Percentiles rank a stretch among this genome's conserved stretches.
phyloP scores from a whole-genome alignment of 2,113 vertebrate genomes.

The Engystomops pustulosus region DNA sequence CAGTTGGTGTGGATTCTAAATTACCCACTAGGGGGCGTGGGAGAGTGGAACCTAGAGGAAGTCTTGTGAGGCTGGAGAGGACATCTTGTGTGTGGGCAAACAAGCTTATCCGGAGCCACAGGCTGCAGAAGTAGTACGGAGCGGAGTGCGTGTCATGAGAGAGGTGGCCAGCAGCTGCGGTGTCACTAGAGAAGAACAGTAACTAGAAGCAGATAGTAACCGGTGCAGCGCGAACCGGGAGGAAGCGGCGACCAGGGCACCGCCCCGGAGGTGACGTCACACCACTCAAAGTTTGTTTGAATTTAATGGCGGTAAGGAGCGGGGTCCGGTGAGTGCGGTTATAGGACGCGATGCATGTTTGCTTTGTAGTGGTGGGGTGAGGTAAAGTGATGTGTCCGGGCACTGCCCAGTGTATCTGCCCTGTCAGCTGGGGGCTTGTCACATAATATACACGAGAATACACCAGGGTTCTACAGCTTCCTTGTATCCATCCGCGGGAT shows the following conservation, averaged over 20 bases:
- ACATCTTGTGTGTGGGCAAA: slow-evolving; percentile 43
- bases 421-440: too few relatives aligned
- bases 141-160: not conserved
- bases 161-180: too few relatives aligned
- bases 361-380: too few relatives aligned
- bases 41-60: not conserved
- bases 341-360: not conserved
- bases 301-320: slow-evolving; percentile 53
- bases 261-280: slow-evolving; percentile 47
- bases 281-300: slow-evolving; percentile 13
- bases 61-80: not conserved
- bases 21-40: slow-evolving; percentile 20
- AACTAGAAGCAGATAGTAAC: not conserved
- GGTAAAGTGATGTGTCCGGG: too few relatives aligned
- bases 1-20: not conserved
- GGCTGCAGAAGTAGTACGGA: too few relatives aligned
- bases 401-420: too few relatives aligned
- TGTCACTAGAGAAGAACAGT: not conserved
- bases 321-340: slow-evolving; percentile 26
- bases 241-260: too few relatives aligned
- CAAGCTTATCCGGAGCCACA: not conserved
- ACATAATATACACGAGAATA: too few relatives aligned
- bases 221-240: not conserved
- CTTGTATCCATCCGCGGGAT: too few relatives aligned
- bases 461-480: too few relatives aligned